Conservation (phyloP, 2,797 vertebrate species). For the Hemitrygon akajei region DNA sequence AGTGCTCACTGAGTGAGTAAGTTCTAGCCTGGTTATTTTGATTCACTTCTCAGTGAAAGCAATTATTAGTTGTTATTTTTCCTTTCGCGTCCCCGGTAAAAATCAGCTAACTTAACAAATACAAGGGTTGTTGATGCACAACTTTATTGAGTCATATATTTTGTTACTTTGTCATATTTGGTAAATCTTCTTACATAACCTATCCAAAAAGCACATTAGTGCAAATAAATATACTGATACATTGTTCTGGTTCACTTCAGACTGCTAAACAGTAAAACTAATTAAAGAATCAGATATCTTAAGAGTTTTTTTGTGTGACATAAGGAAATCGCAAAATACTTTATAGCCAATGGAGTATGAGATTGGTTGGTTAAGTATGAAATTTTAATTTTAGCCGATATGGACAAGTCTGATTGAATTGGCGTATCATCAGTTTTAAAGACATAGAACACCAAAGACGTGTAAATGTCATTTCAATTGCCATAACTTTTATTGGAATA, state of each 20-base stretch:
- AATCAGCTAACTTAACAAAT: background rate
- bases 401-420: background rate
- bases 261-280: no score
- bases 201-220: background rate
- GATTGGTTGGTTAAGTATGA: background rate
- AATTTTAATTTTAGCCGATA: background rate
- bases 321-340: background rate
- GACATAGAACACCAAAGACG: background rate
- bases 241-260: no score
- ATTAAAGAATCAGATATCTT: no score
- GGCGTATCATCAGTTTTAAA: background rate
- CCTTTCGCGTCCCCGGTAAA: background rate
- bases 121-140: background rate
- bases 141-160: background rate
- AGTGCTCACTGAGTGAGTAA: no score
- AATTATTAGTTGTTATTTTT: background rate
- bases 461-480: background rate
- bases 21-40: background rate
- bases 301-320: background rate
- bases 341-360: background rate
- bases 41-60: background rate
- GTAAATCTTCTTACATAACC: background rate
- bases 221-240: background rate
- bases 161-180: background rate
- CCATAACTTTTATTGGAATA: background rate